Base-by-base conservation (phyloP, 2,888 invertebrate genomes). In the Drosophila demipolita region DNA sequence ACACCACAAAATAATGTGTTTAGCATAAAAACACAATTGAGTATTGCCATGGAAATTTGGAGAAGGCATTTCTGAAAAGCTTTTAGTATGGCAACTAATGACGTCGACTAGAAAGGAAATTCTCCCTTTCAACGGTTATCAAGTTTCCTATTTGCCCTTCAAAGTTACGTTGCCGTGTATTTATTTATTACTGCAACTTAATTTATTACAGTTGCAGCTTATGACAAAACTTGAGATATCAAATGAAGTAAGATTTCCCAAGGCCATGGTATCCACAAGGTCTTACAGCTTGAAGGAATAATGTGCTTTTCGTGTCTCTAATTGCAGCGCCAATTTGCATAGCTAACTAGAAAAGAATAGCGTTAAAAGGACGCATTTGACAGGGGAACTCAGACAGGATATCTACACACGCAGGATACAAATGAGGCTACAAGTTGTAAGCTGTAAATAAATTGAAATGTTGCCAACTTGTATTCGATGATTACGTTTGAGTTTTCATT, bases 361-460 rank as follows among this genome's bases (percentile, higher is more conserved):
- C 33, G 3, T 48, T 29, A 53, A 29, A 15, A 35, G 42, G 42
- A 32, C 54, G 38, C 42, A 59, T 36, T 40, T 38, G 53, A 23
- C 23, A 12, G 17, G 32, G 29, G 36, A 48, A 48, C 49, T 29
- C 45, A 35, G 38, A 15, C n/a, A 26, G 53, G 35, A 45, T 38
- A 26, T 40, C 2, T 12, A 2, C 7, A 26, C 54, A 40, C 45
- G 17, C 17, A 38, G n/a, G 17, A 3, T 5, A 62, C 23, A 54
- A 64, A 71, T 63, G 53, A 15, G 32, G 8, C 23, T n/a, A 57
- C 40, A 69, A 71, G 33, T 36, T 75, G 45, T 45, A 70, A 78
- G 70, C 64, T 75, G 45, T 40, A 70, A 78, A 68, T 60, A 72
- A 60, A 78, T 73, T 73, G 42, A 66, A 68, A 49, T 68, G 17